Conservation (phyloP, 2,797 vertebrate genomes). For the Lithobates pipiens region DNA sequence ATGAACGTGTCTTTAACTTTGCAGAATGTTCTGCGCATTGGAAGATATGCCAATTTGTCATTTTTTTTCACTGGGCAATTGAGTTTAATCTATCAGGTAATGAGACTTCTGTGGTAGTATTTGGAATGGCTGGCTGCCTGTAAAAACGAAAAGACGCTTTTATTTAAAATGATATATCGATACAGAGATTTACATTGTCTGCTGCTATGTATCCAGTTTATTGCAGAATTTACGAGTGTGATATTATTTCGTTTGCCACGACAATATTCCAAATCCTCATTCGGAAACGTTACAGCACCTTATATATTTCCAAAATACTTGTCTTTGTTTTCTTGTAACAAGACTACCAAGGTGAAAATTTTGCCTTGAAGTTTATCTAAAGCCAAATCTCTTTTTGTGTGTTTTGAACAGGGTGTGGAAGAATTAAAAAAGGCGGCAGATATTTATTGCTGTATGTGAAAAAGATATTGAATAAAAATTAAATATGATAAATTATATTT, state of each 20-base stretch:
- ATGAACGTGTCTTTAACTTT: constrained; percentile 47
- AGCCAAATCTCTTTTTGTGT: no score
- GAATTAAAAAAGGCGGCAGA: no score
- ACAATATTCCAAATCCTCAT: constrained; percentile 16
- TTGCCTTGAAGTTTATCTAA: no score
- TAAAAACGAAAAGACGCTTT: constrained; percentile 47
- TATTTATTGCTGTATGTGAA: no score
- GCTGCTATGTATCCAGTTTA: constrained; percentile 14
- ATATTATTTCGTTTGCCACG: constrained; percentile 12
- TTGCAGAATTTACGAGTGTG: constrained; percentile 17
- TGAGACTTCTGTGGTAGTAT: constrained; percentile 52
- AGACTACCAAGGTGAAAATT: background rate
- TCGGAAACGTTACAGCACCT: background rate
- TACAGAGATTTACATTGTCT: constrained; percentile 34
- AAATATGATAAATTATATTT: no score
- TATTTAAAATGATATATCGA: constrained; percentile 49
- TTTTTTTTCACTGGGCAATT: constrained; percentile 48
- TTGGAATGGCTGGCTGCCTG: constrained; percentile 39
- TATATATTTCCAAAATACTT: background rate
- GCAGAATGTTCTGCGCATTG: constrained; percentile 26
- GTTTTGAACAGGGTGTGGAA: no score
- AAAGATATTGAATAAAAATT: no score
- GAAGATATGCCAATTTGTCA: constrained; percentile 51
- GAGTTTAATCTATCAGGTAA: constrained; percentile 55
- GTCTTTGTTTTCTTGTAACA: background rate